Base-by-base conservation (phyloP, 1,140 invertebrate species). In the Brachionus koreanus region DNA sequence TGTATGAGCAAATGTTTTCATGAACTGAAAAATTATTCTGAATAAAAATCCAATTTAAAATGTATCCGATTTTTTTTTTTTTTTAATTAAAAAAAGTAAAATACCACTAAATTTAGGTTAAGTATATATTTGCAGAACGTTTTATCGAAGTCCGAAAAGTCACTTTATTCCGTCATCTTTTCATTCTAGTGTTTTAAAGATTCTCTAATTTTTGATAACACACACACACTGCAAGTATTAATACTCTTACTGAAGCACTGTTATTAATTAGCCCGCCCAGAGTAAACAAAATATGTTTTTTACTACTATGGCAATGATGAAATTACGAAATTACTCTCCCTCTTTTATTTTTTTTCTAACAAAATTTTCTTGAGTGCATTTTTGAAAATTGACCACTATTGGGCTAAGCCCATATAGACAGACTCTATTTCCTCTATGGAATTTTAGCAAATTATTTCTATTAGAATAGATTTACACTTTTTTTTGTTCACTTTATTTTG, bases 31-130 rank as follows among this genome's bases (percentile, higher is more conserved):
- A 65, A n/a, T 65, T 2, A n/a, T 13, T 65, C 33, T 65, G 63
- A 33, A 65, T 33, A 65, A 65, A 65, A 65, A 35, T 65, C 63
- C 63, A 65, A 57, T 57, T 65, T 65, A 65, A 65, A 65, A 65
- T 65, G 63, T 65, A 65, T 65, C 63, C 29, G 33, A 65, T 65
- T 65, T 65, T 57, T 37, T 57, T 16, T 13, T 13, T 65, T 65
- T 65, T 57, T 37, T 57, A 65, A 65, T 65, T 65, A 65, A 33
- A 65, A 65, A 65, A 65, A 33, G 25, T 65, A 33, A 33, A n/a
- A n/a, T 65, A 29, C 33, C 13, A 33, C n/a, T 23, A 65, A 57
- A 65, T 33, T 65, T 65, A 65, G 63, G 63, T 65, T 65, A 65
- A 65, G 63, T 37, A 35, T 65, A 65, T 65, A 65, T 65, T 65